phyloP scores from a whole-genome alignment of 1,140 invertebrate species.

The Alviniconcha marisindica region DNA sequence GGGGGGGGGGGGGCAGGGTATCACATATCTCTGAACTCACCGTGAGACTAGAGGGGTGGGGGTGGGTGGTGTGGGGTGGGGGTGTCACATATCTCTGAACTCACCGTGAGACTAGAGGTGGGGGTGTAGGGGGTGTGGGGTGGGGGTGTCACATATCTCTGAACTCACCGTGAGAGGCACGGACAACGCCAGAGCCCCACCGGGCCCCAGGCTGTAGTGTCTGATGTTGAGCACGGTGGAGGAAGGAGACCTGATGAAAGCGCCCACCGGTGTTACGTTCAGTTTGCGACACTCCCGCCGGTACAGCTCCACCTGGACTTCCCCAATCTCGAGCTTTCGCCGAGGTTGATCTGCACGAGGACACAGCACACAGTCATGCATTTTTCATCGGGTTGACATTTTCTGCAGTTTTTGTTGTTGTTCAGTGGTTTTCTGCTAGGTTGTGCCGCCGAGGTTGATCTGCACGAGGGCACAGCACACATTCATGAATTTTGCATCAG shows the following conservation, averaged over 20 bases:
- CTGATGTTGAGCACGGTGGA: constrained; percentile 44
- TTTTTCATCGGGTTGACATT: neutral
- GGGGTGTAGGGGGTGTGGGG: too few relatives aligned
- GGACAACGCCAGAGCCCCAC: constrained; percentile 57
- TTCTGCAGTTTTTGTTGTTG: neutral
- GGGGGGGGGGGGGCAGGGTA: too few relatives aligned
- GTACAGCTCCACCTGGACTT: constrained; percentile 58
- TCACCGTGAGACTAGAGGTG: constrained; percentile 59
- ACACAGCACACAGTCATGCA: neutral
- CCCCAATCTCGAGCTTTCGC: constrained; percentile 48
- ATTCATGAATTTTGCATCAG: neutral
- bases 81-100: neutral
- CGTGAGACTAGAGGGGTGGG: too few relatives aligned
- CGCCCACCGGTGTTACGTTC: constrained; percentile 56
- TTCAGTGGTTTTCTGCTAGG: neutral
- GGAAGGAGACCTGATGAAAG: constrained; percentile 50
- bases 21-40: too few relatives aligned
- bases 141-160: neutral
- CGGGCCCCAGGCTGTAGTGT: constrained; percentile 60
- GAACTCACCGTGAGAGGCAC: constrained; percentile 59
- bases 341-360: constrained; percentile 40
- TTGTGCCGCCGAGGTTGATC: neutral
- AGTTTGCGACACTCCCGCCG: constrained; percentile 54
- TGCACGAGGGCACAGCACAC: neutral
- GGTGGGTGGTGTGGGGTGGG: too few relatives aligned